These are phyloP conservation scores for Thereuonema tuberculata DNA, from an alignment of 1,140 invertebrate genomes.

Conservation along the genomic window DNA sequence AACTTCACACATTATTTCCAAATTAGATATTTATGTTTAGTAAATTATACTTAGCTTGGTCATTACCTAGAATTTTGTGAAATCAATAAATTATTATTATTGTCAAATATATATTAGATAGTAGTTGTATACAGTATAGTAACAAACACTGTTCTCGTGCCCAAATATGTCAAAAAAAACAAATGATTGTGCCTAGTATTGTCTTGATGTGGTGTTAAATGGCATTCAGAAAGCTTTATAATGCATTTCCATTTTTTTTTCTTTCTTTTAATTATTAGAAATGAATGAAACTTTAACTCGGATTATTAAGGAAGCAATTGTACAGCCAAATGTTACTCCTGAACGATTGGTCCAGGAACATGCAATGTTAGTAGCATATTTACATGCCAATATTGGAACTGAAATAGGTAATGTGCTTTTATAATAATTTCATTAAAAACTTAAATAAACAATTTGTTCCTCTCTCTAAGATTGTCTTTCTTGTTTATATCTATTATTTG, in stretches of 20 bases:
- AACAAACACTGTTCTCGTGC: too few species aligned
- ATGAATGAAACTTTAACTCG: constrained; percentile 61
- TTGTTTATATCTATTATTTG: constrained; percentile 14
- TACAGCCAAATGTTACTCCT: constrained; percentile 47
- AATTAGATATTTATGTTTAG: too few species aligned
- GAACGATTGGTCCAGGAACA: constrained; percentile 71
- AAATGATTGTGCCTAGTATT: too few species aligned
- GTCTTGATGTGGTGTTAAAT: too few species aligned
- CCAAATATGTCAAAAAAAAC: too few species aligned
- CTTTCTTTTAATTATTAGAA: constrained; percentile 38
- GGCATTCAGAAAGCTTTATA: too few species aligned
- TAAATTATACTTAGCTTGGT: too few species aligned
- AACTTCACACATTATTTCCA: too few species aligned
- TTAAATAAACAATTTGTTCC: background rate
- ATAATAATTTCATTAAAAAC: background rate
- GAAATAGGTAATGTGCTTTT: constrained; percentile 55
- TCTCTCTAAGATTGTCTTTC: constrained; percentile 2
- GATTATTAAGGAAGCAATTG: constrained; percentile 51
- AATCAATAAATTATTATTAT: too few species aligned
- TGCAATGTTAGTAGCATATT: constrained; percentile 59
- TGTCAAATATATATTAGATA: too few species aligned
- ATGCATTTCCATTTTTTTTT: constrained; percentile 7
- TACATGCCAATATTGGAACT: constrained; percentile 79
- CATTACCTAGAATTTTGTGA: too few species aligned
- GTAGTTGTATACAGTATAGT: too few species aligned